Conservation (phyloP, 2,113 vertebrate species). For the Seriola quinqueradiata region DNA sequence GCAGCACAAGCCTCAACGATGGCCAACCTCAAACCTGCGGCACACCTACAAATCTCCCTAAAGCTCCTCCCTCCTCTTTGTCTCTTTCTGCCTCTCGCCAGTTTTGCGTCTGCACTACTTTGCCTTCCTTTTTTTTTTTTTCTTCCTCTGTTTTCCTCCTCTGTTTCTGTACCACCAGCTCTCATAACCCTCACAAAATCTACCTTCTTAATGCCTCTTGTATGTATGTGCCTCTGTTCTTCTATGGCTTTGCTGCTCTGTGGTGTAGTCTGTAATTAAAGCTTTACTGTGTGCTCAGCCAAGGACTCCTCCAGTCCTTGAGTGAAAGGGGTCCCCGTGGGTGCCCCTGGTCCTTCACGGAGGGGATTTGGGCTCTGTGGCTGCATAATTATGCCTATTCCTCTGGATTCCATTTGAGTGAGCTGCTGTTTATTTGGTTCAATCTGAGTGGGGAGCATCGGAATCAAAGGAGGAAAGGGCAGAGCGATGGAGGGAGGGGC, state of each 20-base stretch:
- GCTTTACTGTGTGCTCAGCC: constrained; percentile 59
- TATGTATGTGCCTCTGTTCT: constrained; percentile 36
- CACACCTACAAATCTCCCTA: constrained; percentile 65
- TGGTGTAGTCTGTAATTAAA: constrained; percentile 78
- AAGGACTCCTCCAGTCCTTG: constrained; percentile 65
- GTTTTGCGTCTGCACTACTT: constrained; percentile 37
- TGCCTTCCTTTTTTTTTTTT: constrained; percentile 5
- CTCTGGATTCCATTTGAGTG: constrained; percentile 67
- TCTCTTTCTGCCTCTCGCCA: constrained; percentile 19
- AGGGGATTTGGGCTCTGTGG: constrained; percentile 68
- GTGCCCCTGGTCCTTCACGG: constrained; percentile 64
- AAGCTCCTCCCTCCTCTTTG: constrained; percentile 60
- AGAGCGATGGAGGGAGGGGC: constrained; percentile 38
- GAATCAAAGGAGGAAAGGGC: constrained; percentile 26
- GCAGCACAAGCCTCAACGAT: constrained; percentile 40
- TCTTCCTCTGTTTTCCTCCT: constrained; percentile 6
- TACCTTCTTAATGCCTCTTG: constrained; percentile 47
- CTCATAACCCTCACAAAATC: constrained; percentile 30
- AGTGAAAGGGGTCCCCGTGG: constrained; percentile 69
- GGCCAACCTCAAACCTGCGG: constrained; percentile 34
- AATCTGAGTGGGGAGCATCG: constrained; percentile 44
- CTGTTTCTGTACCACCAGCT: constrained; percentile 45
- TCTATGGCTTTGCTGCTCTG: constrained; percentile 50
- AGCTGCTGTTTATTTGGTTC: constrained; percentile 72
- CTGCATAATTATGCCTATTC: constrained; percentile 77